Evolutionary conservation across 2,888 invertebrate genomes (phyloP), one percentile per base, ranked within the genome.

Genomic region (Plebejus argus): DNA sequence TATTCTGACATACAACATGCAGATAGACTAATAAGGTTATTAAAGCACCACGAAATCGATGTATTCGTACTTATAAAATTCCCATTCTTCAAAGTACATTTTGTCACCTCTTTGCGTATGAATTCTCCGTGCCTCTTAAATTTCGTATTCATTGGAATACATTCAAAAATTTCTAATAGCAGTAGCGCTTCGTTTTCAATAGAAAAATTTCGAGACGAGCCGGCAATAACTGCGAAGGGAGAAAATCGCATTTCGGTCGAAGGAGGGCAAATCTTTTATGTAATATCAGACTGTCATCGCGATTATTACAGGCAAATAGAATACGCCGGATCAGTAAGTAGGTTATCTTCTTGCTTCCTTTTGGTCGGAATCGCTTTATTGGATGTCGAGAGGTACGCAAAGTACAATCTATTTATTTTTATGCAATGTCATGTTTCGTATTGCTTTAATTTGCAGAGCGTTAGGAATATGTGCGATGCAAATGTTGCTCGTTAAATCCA

Each of bases 261-360:
- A 89, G 91, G 92, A 92, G 93, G 93, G 92, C 90, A 93, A 93
- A 93, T 93, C 93, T 94, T 94, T 94, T 94, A 93, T 93, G 93
- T 92, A 93, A 93, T 93, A 94, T 93, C 90, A 93, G 93, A 94
- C 94, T 93, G 94, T 94, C 94, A 94, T 93, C 92, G 93, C 92
- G 93, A 93, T 93, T 94, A 94, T 94, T 93, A 93, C 91, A 93
- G 92, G 92, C 91, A 93, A 94, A 94, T 94, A 93, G 94, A 93
- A 93, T 93, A 93, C 92, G 90, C 88, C 89, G 90, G 91, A 91
- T 92, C 93, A 89, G 90, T 93, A 94, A 94, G 91, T 92, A 91
- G 94, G 93, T 94, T 94, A 94, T 93, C 92, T 89, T 84, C 90
- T 88, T 89, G 90, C 92, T 92, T 93, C 93, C 91, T 90, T 61